Base-by-base conservation (phyloP, 1,140 invertebrate species). In the Holcopasites calliopsidis region DNA sequence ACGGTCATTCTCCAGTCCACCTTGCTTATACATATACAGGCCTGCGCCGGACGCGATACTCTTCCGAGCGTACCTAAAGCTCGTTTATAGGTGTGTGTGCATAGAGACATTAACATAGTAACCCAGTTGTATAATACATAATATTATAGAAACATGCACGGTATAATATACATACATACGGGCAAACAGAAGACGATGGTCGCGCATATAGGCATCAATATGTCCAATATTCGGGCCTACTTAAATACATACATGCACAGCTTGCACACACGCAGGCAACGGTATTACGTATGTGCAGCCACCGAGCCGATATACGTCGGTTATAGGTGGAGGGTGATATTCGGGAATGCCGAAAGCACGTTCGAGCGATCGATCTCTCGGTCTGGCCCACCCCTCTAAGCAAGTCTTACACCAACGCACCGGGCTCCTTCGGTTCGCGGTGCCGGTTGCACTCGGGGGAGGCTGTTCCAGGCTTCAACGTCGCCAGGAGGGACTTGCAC, bases 301-400 rank as follows among this genome's bases (percentile, higher is more conserved):
- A 66, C 35, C 60, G n/a, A 58, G n/a, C 23, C 74, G 70, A 82
- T 82, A 80, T 81, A 76, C 66, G 80, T 68, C 52, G 74, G 79
- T 65, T 77, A 73, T 82, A 82, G 76, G 76, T 76, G 58, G 77
- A 77, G 76, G 80, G 85, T 86, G 86, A 86, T 84, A 86, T 85
- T 86, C 85, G 85, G 75, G 77, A 76, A 84, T 78, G 82, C 76
- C 82, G 82, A 84, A 83, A 83, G 82, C 84, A 86, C 85, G 85
- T 86, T 83, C 77, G 80, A 85, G 77, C 85, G 79, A 86, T 86
- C 84, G 85, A 85, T 86, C 85, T 84, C 77, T 61, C 57, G 62
- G 69, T 52, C 69, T 70, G 57, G 54, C 42, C 74, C 58, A 21
- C n/a, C 4, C 65, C 74, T 61, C 62, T 66, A 54, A 74, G 71